A percentile compares a stretch with the other conserved stretches of the same genome.
These are phyloP conservation scores for Acestrorhynchus altus DNA, from an alignment of 2,797 vertebrate genomes.

Conservation along the genomic window DNA sequence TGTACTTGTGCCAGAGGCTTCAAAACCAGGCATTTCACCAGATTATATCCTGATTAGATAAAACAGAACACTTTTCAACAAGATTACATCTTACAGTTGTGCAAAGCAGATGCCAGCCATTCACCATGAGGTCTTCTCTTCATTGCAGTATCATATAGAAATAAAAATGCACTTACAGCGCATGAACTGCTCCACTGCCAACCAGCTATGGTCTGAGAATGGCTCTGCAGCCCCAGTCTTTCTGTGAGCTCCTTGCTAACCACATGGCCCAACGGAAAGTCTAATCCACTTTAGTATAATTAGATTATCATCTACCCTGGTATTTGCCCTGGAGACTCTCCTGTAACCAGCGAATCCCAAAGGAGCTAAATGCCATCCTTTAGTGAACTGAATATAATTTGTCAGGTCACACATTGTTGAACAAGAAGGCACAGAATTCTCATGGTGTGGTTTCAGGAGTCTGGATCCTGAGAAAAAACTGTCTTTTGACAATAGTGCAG, in stretches of 20 bases:
- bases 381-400: not conserved
- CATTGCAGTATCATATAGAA: not conserved
- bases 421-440: too few species aligned
- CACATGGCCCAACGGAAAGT: not conserved
- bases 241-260: not conserved
- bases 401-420: not conserved
- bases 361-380: not conserved
- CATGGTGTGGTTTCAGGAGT: too few species aligned
- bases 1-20: not conserved
- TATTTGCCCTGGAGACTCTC: slow-evolving; percentile 4
- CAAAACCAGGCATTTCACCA: slow-evolving; percentile 2
- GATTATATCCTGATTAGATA: not conserved
- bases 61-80: too few species aligned
- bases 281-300: slow-evolving; percentile 16
- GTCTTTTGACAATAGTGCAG: too few species aligned
- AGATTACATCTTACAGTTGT: not conserved
- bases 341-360: not conserved
- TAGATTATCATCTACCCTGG: not conserved
- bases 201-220: not conserved
- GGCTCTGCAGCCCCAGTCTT: not conserved
- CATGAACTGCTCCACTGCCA: not conserved
- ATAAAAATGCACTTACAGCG: not conserved
- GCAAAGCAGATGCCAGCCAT: not conserved
- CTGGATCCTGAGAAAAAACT: too few species aligned
- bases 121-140: not conserved